phyloP scores from a whole-genome alignment of 37 sponge, comb jelly and placozoan genomes.

The Mnemiopsis leidyi region DNA sequence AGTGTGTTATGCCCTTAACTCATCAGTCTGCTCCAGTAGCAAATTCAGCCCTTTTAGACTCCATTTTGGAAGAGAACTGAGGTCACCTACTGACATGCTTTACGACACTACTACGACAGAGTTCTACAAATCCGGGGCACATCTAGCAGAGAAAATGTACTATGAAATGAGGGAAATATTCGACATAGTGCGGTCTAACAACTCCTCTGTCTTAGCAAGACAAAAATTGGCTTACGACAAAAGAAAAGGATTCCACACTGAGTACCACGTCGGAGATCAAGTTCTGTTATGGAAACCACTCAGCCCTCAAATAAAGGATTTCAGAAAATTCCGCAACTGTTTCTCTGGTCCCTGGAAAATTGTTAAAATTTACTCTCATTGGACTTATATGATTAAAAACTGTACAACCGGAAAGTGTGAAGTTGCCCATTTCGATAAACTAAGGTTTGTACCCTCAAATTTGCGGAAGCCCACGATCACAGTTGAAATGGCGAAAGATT shows the following conservation, averaged over 20 bases:
- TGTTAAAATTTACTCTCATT: background rate
- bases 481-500: background rate
- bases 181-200: background rate
- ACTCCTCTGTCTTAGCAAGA: background rate
- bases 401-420: background rate
- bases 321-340: background rate
- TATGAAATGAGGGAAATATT: background rate
- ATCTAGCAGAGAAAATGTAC: background rate
- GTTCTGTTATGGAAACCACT: conserved; percentile 33
- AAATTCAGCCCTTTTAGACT: background rate
- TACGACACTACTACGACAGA: conserved; percentile 27
- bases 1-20: background rate
- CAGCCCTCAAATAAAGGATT: conserved; percentile 14
- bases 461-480: background rate
- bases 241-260: background rate
- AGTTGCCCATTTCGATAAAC: background rate
- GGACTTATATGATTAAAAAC: conserved; percentile 43
- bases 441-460: conserved; percentile 1
- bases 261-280: background rate
- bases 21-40: background rate
- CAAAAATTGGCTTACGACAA: conserved; percentile 28
- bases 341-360: conserved; percentile 48
- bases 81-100: background rate
- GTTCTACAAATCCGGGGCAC: conserved; percentile 23
- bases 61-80: background rate